phyloP scores from a whole-genome alignment of 2,888 invertebrate genomes.

The Malachius bipustulatus region DNA sequence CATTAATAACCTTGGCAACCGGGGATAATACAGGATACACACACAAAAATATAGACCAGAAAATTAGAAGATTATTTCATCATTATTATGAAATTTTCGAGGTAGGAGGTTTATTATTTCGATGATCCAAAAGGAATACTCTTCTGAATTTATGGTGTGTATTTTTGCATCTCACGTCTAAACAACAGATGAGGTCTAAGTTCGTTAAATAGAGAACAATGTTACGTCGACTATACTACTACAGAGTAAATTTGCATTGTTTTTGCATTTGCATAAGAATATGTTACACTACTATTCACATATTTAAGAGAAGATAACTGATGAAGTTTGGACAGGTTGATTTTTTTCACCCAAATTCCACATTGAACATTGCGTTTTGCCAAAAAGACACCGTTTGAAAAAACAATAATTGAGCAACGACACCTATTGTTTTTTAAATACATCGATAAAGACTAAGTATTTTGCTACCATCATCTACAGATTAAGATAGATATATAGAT shows the following conservation, averaged over 20 bases:
- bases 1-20: slow-evolving; percentile 30
- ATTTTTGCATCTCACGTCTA: no score
- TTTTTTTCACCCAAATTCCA: slow-evolving; percentile 39
- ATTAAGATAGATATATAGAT: slow-evolving; percentile 27
- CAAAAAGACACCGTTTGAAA: slow-evolving; percentile 34
- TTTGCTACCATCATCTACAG: slow-evolving; percentile 22
- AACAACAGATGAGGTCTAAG: slow-evolving; percentile 22
- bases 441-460: slow-evolving; percentile 34
- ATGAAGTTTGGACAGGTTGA: background rate
- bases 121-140: no score
- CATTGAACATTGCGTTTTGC: slow-evolving; percentile 36
- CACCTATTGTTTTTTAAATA: slow-evolving; percentile 34
- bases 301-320: no score
- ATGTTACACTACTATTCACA: no score
- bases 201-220: slow-evolving; percentile 8
- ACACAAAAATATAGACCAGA: no score
- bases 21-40: no score
- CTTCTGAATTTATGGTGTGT: no score
- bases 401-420: slow-evolving; percentile 36
- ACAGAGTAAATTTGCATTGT: slow-evolving; percentile 26
- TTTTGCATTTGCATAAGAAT: slow-evolving; percentile 25
- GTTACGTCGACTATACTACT: background rate
- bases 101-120: no score
- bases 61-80: no score
- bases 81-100: no score